A percentile compares a stretch with the other conserved stretches of the same genome.
phyloP scores from a whole-genome alignment of 1,140 invertebrate genomes.

The Gonioctena quinquepunctata region DNA sequence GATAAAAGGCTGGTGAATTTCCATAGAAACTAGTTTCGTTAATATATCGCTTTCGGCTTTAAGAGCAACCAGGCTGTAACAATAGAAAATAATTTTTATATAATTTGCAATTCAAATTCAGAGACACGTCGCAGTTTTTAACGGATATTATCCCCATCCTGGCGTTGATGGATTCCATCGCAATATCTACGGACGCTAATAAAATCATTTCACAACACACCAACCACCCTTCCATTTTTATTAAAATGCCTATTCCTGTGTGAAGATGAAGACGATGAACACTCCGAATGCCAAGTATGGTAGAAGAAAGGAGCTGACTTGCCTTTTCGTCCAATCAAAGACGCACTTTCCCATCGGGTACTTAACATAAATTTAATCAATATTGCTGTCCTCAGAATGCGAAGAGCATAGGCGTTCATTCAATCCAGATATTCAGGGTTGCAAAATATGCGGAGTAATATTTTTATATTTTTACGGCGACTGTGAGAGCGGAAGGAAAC shows the following conservation, averaged over 20 bases:
- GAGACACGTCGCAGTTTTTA: too few relatives aligned
- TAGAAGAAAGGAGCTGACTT: slow-evolving; percentile 6
- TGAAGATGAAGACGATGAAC: not conserved
- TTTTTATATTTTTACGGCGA: not conserved
- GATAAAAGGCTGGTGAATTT: too few relatives aligned
- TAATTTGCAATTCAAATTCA: too few relatives aligned
- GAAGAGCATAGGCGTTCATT: too few relatives aligned
- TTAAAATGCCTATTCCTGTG: not conserved
- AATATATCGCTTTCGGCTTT: too few relatives aligned
- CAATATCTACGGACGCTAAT: slow-evolving; percentile 5
- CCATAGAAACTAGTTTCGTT: too few relatives aligned
- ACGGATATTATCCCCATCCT: too few relatives aligned
- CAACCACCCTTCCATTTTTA: not conserved
- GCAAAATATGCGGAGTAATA: too few relatives aligned
- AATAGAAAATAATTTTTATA: too few relatives aligned
- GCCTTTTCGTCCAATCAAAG: not conserved
- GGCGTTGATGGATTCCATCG: not conserved
- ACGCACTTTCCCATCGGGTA: not conserved
- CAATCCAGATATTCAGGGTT: too few relatives aligned
- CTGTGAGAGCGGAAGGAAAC: not conserved
- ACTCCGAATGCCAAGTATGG: not conserved
- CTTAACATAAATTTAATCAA: slow-evolving; percentile 20
- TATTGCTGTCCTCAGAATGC: not conserved
- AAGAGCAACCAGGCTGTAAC: too few relatives aligned
- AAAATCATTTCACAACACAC: not conserved